Conservation (phyloP, 1,140 invertebrate genomes). For the Pollicipes pollicipes region DNA sequence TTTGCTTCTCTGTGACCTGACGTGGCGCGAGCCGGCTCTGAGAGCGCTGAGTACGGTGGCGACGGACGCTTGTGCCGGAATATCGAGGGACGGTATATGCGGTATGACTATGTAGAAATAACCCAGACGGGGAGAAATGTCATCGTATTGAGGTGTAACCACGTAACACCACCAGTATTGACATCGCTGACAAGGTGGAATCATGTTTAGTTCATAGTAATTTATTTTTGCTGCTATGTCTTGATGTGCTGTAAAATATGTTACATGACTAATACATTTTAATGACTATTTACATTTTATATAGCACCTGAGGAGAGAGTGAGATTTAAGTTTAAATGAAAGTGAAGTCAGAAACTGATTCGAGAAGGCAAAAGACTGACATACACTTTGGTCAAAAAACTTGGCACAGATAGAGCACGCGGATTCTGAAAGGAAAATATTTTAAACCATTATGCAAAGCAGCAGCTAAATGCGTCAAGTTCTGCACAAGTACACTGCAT, state of each 20-base stretch:
- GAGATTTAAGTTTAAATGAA: too few species aligned
- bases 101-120: neutral
- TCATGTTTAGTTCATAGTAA: neutral
- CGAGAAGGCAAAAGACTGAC: too few species aligned
- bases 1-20: neutral
- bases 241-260: neutral
- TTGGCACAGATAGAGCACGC: too few species aligned
- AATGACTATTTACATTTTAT: neutral
- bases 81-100: neutral
- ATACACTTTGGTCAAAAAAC: too few species aligned
- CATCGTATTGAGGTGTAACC: neutral
- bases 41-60: neutral
- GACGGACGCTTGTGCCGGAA: neutral
- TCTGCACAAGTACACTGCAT: too few species aligned
- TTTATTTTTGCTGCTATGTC: conserved; percentile 2
- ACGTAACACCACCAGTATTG: neutral
- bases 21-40: neutral
- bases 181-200: neutral
- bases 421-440: too few species aligned
- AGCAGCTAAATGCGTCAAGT: too few species aligned
- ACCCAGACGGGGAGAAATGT: neutral
- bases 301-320: too few species aligned
- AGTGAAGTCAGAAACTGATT: too few species aligned
- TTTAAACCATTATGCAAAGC: too few species aligned
- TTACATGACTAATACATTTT: conserved; percentile 2